Evolutionary conservation across 2,797 vertebrate genomes (phyloP), one percentile per base, ranked within the genome.

Genomic region (Catamblyrhynchus diadema): DNA sequence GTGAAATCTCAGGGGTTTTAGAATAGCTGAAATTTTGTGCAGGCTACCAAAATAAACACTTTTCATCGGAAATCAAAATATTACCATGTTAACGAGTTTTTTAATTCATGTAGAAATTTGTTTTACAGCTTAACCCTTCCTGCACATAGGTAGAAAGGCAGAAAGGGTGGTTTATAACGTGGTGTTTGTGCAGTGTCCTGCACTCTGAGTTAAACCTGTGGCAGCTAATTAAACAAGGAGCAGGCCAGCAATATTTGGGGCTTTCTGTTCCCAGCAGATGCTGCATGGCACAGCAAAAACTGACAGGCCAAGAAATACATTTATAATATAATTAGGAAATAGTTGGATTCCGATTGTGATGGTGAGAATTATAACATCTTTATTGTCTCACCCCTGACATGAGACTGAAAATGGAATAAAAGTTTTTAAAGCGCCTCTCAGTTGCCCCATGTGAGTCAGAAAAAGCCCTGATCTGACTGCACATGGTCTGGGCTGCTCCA

Each of bases 1-100:
- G 91, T 67, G 93, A 95, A 92, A 90, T 95, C 64, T 75, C 41
- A 6, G 78, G 78, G 17, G 37, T 17, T 95, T 97, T 57, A 94
- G 92, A 93, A 95, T 14, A 93, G 92, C 86, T 92, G 81, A 60
- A 90, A 85, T 65, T 93, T 56, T 54, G 90, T 23, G 28, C 70
- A 21, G 4, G 1, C 77, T 64, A 94, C 88, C 90, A 92, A 94
- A 95, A 95, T 93, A 96, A 94, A 87, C 88, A 80, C 81, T 93
- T 87, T 81, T 44, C 57, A 1, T 41, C 0, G 0, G 74, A 93
- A 96, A 90, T 85, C 66, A 95, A 95, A 93, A 86, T 72, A 92
- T 73, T 85, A 32, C 30, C 15, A 3, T 2, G 9, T 50, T 67
- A 85, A 84, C 47, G 22, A 19, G 5, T 24, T 32, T 51, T 70